A percentile compares a stretch with the other conserved stretches of the same genome.
Evolutionary conservation across 2,888 invertebrate genomes (phyloP).

Genomic region (Tiphia femorata): DNA sequence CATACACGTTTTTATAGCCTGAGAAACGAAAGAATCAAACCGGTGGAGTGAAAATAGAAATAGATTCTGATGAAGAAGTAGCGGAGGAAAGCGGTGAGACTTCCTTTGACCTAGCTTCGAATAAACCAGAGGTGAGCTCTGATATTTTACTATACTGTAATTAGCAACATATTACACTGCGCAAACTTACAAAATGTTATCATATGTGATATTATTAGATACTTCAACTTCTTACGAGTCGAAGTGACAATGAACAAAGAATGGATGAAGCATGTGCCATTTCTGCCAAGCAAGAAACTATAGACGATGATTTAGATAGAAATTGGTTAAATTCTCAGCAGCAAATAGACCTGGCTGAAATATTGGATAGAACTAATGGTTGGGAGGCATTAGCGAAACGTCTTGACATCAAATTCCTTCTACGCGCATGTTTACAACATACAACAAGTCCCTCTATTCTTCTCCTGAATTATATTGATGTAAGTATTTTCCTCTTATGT

Average conservation of each 20-base stretch:
- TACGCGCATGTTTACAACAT: slow-evolving; percentile 69
- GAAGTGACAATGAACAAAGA: neutral
- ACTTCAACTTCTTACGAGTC: slow-evolving; percentile 38
- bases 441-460: slow-evolving; percentile 71
- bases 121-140: slow-evolving; percentile 57
- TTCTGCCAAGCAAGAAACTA: slow-evolving; percentile 41
- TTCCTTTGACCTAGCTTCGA: slow-evolving; percentile 67
- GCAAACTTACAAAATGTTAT: slow-evolving; percentile 7
- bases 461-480: slow-evolving; percentile 71
- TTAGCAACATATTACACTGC: neutral
- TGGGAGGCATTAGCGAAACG: slow-evolving; percentile 75
- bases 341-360: slow-evolving; percentile 69
- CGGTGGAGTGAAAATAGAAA: slow-evolving; percentile 47
- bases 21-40: slow-evolving; percentile 1
- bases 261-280: neutral
- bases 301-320: slow-evolving; percentile 50
- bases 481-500: slow-evolving; percentile 47
- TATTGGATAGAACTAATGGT: slow-evolving; percentile 72
- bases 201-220: slow-evolving; percentile 34
- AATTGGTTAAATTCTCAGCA: slow-evolving; percentile 52
- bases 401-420: slow-evolving; percentile 70
- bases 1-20: slow-evolving; percentile 19
- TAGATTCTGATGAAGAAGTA: slow-evolving; percentile 57
- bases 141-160: slow-evolving; percentile 9
- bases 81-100: slow-evolving; percentile 57